phyloP scores from a whole-genome alignment of 2,888 invertebrate species.

The Synanthedon andrenaeformis region DNA sequence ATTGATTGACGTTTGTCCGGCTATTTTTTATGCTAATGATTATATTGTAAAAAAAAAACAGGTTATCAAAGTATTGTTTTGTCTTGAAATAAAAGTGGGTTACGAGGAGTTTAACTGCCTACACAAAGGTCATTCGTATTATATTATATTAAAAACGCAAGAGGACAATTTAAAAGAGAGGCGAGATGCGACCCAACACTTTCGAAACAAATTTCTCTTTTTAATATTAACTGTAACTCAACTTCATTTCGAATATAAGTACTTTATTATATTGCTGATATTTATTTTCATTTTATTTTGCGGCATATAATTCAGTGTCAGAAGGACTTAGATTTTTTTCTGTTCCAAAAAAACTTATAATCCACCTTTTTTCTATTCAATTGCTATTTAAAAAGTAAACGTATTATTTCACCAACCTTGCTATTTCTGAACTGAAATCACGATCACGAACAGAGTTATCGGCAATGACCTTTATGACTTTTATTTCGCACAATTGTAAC shows the following conservation, averaged over 20 bases:
- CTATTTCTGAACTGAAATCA: background rate
- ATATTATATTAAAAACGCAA: background rate
- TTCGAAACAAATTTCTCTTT: constrained; percentile 51
- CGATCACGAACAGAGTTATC: constrained; percentile 10
- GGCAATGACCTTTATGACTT: constrained; percentile 29
- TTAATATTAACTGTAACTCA: constrained; percentile 9
- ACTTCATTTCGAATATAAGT: constrained; percentile 23
- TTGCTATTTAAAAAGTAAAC: background rate
- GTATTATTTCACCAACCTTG: background rate
- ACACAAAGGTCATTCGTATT: background rate
- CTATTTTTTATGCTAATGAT: too few relatives aligned
- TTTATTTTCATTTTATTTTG: too few relatives aligned
- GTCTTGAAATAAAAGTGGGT: background rate
- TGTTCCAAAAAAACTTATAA: too few relatives aligned
- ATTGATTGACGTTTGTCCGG: too few relatives aligned
- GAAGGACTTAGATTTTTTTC: too few relatives aligned
- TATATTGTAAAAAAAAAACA: too few relatives aligned
- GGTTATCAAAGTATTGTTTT: background rate
- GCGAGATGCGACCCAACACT: constrained; percentile 43
- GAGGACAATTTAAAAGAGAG: constrained; percentile 16
- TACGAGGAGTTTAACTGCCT: background rate
- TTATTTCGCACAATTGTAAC: constrained; percentile 26
- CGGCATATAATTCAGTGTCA: too few relatives aligned
- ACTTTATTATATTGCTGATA: constrained; percentile 22
- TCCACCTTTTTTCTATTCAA: too few relatives aligned